A percentile compares a stretch with the other conserved stretches of the same genome.
Evolutionary conservation across 2,888 invertebrate species (phyloP).

Genomic region (Lordiphosa fenestrarum): DNA sequence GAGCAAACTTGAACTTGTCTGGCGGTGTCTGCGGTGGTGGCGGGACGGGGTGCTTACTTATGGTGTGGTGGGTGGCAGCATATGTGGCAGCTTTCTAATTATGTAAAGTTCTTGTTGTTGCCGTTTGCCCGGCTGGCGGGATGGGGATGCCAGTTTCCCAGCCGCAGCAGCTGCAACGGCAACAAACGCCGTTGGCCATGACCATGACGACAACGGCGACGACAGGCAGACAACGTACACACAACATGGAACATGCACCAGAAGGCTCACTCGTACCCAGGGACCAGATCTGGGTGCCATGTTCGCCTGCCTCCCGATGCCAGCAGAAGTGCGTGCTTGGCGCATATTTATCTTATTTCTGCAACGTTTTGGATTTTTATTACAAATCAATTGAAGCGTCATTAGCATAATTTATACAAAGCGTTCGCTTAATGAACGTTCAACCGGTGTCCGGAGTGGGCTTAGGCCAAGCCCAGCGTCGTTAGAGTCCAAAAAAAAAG

Average conservation of each 20-base stretch:
- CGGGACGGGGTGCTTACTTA: conserved; percentile 14
- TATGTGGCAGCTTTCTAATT: conserved; percentile 73
- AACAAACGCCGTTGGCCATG: conserved; percentile 33
- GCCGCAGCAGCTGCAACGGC: conserved; percentile 25
- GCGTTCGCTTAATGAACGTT: conserved; percentile 80
- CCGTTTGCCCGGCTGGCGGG: conserved; percentile 24
- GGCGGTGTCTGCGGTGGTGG: conserved; percentile 20
- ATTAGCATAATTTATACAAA: conserved; percentile 81
- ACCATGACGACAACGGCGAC: conserved; percentile 23
- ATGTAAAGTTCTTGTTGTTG: conserved; percentile 55
- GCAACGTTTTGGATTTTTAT: conserved; percentile 79
- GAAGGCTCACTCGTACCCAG: conserved; percentile 16
- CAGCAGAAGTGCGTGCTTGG: conserved; percentile 77
- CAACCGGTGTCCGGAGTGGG: conserved; percentile 22
- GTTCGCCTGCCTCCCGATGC: conserved; percentile 7
- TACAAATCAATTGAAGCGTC: conserved; percentile 81
- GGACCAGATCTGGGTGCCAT: conserved; percentile 11
- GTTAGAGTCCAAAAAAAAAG: conserved; percentile 1
- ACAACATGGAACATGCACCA: conserved; percentile 32
- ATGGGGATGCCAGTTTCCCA: conserved; percentile 30
- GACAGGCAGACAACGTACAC: conserved; percentile 25
- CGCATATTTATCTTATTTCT: conserved; percentile 79
- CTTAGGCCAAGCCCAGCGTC: conserved; percentile 1
- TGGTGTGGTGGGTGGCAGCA: conserved; percentile 51
- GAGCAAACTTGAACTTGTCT: conserved; percentile 74